Percentiles rank a stretch among this genome's conserved stretches.
phyloP scores from a whole-genome alignment of 2,797 vertebrate species.

The Potorous gilbertii region DNA sequence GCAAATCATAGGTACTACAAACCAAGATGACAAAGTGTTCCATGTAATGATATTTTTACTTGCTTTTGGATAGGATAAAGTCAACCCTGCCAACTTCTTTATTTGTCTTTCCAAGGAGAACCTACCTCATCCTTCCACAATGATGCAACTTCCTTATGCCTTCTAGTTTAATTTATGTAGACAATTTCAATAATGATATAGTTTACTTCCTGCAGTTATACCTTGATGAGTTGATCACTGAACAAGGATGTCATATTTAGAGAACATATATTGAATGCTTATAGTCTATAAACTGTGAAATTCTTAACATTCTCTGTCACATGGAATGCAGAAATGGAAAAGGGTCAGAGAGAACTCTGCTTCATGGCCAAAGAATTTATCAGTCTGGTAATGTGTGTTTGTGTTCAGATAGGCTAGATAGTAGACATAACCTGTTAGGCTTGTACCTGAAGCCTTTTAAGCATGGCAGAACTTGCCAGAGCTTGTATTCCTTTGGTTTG shows the following conservation, averaged over 20 bases:
- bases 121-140: neutral
- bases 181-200: neutral
- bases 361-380: neutral
- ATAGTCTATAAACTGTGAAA: neutral
- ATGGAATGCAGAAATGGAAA: neutral
- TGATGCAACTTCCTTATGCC: neutral
- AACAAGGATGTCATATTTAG: neutral
- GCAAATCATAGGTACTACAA: neutral
- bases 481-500: neutral
- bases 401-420: neutral
- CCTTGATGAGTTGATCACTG: neutral
- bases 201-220: neutral
- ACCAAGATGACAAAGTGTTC: neutral
- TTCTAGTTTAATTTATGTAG: neutral
- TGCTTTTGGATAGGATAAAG: neutral
- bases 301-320: neutral
- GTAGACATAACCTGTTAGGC: neutral
- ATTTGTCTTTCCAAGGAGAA: neutral
- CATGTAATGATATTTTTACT: neutral
- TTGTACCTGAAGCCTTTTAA: neutral
- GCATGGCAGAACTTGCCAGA: neutral
- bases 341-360: neutral
- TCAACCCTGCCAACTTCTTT: neutral
- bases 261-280: neutral
- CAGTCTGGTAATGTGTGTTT: neutral